Percentiles rank a stretch among this genome's conserved stretches.
These are phyloP conservation scores for Drosophila busckii DNA, from an alignment of 1,140 invertebrate species.

Conservation along the genomic window DNA sequence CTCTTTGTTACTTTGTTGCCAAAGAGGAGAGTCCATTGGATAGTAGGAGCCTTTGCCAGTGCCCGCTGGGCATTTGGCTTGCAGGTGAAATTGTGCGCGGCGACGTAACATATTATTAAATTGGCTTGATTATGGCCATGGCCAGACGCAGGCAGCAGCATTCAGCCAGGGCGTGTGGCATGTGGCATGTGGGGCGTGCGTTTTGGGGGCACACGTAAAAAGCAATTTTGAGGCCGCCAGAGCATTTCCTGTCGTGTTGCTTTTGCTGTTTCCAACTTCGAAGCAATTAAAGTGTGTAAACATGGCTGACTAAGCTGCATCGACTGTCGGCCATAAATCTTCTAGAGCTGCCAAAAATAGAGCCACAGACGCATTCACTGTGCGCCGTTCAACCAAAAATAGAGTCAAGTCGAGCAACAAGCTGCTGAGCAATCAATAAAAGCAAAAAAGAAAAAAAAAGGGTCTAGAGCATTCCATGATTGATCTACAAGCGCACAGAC, in stretches of 20 bases:
- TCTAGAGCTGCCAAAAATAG: slow-evolving; percentile 62
- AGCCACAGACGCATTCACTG: too few species aligned
- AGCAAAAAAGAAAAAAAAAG: slow-evolving; percentile 19
- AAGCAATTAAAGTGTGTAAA: slow-evolving; percentile 71
- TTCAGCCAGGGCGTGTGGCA: slow-evolving; percentile 27
- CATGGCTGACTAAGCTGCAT: slow-evolving; percentile 60
- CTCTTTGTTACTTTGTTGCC: slow-evolving; percentile 1
- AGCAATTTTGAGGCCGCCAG: slow-evolving; percentile 51
- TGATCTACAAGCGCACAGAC: slow-evolving; percentile 32
- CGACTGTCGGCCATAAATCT: slow-evolving; percentile 63
- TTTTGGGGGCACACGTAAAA: slow-evolving; percentile 23
- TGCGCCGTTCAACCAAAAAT: too few species aligned
- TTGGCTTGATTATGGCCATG: slow-evolving; percentile 68
- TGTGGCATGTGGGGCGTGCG: slow-evolving; percentile 13
- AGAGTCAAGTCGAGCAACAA: slow-evolving; percentile 4
- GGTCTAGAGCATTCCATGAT: slow-evolving; percentile 25
- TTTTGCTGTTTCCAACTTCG: slow-evolving; percentile 22
- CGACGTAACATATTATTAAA: slow-evolving; percentile 74
- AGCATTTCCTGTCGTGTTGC: slow-evolving; percentile 61
- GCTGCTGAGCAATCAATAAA: slow-evolving; percentile 21
- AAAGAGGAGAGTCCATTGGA: slow-evolving; percentile 5
- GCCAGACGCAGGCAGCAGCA: slow-evolving; percentile 32
- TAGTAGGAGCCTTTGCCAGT: neutral
- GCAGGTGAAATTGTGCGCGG: slow-evolving; percentile 72
- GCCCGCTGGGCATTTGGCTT: slow-evolving; percentile 22